Base-by-base conservation (phyloP, 2,113 vertebrate species). In the Cettia cetti region DNA sequence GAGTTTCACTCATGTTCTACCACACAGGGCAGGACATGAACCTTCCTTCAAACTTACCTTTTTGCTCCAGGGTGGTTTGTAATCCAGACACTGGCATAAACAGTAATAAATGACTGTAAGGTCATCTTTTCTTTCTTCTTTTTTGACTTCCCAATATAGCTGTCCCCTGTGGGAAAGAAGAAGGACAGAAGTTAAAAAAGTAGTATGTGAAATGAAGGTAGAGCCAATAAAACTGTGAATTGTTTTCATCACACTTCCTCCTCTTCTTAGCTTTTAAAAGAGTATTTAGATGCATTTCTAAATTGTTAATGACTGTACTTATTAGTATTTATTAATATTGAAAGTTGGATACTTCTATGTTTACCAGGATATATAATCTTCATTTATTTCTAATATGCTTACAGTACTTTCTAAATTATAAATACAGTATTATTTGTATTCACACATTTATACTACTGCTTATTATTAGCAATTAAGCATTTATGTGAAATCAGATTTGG, bases 51-150 rank as follows among this genome's bases (percentile, higher is more conserved):
- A 71, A 96, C 89, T 90, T 95, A 98, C 98, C 94, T 77, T 26
- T 96, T 96, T n/a, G 95, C 82, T 61, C 96, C 82, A 1, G 96
- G 81, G 7, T 96, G 78, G 15, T 56, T 94, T 77, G 97, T 57
- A 11, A 95, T 91, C 22, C 97, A 94, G 95, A 98, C 90, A 40
- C 92, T 98, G 94, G 59, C 96, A 91, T 98, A 82, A 66, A 97
- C 6, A 3, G 98, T 98, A 40, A 96, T 91, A 89, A 98, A 98
- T 4, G 96, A 98, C 22, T 82, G 54, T 14, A 94, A 80, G 11
- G 89, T 57, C 19, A 72, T 57, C 19, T 18, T 85, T 85, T 28
- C 77, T 77, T 74, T 81, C 21, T 78, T 95, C n/a, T 87, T 90
- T 59, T 12, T 65, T 1, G 69, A 75, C 61, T 92, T 68, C 79